A percentile compares a stretch with the other conserved stretches of the same genome.
Conservation (phyloP, 2,113 vertebrate genomes). For the Gadus chalcogrammus region DNA sequence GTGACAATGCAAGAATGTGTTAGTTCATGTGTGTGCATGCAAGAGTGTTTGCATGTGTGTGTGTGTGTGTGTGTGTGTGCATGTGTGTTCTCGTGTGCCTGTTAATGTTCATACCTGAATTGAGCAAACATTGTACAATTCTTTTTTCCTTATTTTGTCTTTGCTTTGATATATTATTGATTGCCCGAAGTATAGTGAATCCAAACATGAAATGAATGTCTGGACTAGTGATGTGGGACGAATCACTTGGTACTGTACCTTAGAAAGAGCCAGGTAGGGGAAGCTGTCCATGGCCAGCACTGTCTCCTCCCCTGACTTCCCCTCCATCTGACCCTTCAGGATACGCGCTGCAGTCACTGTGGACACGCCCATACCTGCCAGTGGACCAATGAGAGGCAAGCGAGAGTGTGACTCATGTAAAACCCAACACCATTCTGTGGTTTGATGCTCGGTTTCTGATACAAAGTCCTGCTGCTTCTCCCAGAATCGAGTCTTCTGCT, state of each 20-base stretch:
- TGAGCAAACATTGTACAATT: too few relatives aligned
- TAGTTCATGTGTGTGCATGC: too few relatives aligned
- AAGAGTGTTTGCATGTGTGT: too few relatives aligned
- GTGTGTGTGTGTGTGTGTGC: too few relatives aligned
- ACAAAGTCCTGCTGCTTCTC: too few relatives aligned
- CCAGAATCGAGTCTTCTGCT: too few relatives aligned
- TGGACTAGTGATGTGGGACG: too few relatives aligned
- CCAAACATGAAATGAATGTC: too few relatives aligned
- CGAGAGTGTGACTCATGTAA: too few relatives aligned
- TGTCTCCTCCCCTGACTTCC: slow-evolving; percentile 69
- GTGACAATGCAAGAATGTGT: too few relatives aligned
- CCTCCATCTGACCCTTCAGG: slow-evolving; percentile 72
- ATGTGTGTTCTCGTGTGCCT: too few relatives aligned
- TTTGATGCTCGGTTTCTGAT: not conserved
- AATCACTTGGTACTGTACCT: slow-evolving; percentile 55
- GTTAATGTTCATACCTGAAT: too few relatives aligned
- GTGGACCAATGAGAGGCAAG: slow-evolving; percentile 2
- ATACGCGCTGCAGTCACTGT: slow-evolving; percentile 78
- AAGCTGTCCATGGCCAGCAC: slow-evolving; percentile 75
- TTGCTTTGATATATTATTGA: not conserved
- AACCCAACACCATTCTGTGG: not conserved
- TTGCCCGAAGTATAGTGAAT: not conserved
- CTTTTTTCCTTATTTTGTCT: not conserved
- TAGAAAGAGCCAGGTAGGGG: slow-evolving; percentile 77
- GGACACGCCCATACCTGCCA: slow-evolving; percentile 76